Evolutionary conservation across 2,888 invertebrate species (phyloP).

Genomic region (Platynereis dumerilii): DNA sequence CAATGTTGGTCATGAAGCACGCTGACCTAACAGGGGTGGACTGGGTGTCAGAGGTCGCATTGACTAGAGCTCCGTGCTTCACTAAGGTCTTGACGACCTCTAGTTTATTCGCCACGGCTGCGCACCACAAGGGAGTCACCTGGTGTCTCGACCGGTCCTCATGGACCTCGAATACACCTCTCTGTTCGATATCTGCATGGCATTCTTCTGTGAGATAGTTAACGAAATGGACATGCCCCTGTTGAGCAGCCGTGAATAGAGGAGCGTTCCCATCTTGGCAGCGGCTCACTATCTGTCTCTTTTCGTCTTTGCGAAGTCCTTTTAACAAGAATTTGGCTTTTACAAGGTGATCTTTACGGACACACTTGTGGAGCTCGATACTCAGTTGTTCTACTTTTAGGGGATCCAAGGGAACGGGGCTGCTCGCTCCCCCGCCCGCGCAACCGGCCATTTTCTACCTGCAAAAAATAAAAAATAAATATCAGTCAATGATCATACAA

Average conservation of each 20-base stretch:
- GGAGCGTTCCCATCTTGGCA: constrained; percentile 48
- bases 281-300: constrained; percentile 24
- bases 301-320: constrained; percentile 22
- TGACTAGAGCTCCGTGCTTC: constrained; percentile 81
- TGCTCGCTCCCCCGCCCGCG: constrained; percentile 15
- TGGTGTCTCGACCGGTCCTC: constrained; percentile 81
- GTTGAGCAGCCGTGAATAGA: constrained; percentile 46
- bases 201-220: constrained; percentile 85
- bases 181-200: constrained; percentile 83
- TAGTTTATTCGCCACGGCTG: constrained; percentile 84
- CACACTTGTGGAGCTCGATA: constrained; percentile 26
- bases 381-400: constrained; percentile 16
- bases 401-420: constrained; percentile 19
- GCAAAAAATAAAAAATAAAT: not conserved
- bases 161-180: constrained; percentile 74
- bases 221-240: constrained; percentile 67
- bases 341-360: constrained; percentile 29
- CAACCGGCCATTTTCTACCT: constrained; percentile 17
- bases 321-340: constrained; percentile 34
- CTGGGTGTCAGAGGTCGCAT: constrained; percentile 85
- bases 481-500: too few species aligned
- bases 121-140: constrained; percentile 91
- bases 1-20: constrained; percentile 77
- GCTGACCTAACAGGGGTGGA: constrained; percentile 86
- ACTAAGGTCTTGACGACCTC: constrained; percentile 79